These are phyloP conservation scores for Minunthozetes semirufus DNA, from an alignment of 2,888 invertebrate genomes.

Conservation along the genomic window DNA sequence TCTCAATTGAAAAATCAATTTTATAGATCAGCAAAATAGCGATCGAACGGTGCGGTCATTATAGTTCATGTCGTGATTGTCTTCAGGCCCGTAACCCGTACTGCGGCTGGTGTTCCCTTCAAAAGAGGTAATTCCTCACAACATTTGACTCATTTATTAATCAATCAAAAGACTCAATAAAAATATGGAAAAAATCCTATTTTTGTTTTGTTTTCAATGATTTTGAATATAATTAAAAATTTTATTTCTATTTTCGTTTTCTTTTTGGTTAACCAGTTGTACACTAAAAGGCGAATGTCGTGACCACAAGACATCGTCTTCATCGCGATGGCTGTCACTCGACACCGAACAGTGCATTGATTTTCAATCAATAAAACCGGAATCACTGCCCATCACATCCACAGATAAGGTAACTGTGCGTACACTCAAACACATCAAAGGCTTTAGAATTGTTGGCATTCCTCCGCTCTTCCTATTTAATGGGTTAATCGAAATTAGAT, in stretches of 20 bases:
- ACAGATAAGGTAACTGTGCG: slow-evolving; percentile 4
- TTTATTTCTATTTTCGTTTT: background rate
- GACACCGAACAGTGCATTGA: slow-evolving; percentile 90
- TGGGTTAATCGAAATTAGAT: too few relatives aligned
- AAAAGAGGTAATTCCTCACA: slow-evolving; percentile 14
- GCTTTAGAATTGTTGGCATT: too few relatives aligned
- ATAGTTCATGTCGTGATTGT: slow-evolving; percentile 54
- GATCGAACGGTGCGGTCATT: slow-evolving; percentile 33
- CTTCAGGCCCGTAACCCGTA: slow-evolving; percentile 84
- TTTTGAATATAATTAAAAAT: background rate
- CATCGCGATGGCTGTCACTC: slow-evolving; percentile 81
- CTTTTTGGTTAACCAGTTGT: slow-evolving; percentile 52
- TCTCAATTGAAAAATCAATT: background rate
- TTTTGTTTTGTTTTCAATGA: slow-evolving; percentile 42
- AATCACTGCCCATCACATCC: slow-evolving; percentile 63
- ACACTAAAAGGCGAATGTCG: slow-evolving; percentile 79
- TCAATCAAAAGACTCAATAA: background rate
- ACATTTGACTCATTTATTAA: background rate
- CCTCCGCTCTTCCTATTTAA: too few relatives aligned
- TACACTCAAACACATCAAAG: background rate
- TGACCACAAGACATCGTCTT: slow-evolving; percentile 61
- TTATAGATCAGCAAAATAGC: slow-evolving; percentile 35
- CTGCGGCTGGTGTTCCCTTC: slow-evolving; percentile 73
- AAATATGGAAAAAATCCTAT: slow-evolving; percentile 22
- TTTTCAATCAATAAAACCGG: slow-evolving; percentile 83